A percentile compares a stretch with the other conserved stretches of the same genome.
These are phyloP conservation scores for Regulus satrapa DNA, from an alignment of 2,113 vertebrate genomes.

Conservation along the genomic window DNA sequence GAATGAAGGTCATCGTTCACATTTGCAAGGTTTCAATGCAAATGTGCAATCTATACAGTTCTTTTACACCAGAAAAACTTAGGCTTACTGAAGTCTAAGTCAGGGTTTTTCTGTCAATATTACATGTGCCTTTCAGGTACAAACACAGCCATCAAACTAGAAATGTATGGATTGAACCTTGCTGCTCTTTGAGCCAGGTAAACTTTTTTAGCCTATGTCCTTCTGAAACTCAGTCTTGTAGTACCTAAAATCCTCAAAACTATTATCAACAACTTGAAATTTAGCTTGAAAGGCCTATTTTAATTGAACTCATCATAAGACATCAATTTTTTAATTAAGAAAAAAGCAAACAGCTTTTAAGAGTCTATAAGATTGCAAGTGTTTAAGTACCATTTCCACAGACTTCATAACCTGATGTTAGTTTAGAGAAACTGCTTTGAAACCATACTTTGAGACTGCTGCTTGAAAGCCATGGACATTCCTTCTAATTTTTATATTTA, in stretches of 20 bases:
- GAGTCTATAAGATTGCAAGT: neutral
- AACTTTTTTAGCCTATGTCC: neutral
- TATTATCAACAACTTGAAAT: neutral
- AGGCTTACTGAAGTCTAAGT: neutral
- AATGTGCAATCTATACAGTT: neutral
- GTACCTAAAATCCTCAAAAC: neutral
- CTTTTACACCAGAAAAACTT: neutral
- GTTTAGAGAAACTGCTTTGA: neutral
- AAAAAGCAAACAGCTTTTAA: neutral
- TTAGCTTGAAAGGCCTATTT: neutral
- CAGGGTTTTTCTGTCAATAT: fast-evolving
- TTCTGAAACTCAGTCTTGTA: neutral
- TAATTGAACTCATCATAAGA: neutral
- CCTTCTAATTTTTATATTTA: neutral
- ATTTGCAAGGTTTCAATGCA: neutral
- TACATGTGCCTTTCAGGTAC: neutral
- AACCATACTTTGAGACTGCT: neutral
- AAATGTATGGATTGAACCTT: neutral
- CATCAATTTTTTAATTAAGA: neutral
- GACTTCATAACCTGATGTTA: neutral
- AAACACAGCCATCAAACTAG: neutral
- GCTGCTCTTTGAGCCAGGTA: neutral
- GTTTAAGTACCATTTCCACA: neutral
- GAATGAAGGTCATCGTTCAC: neutral
- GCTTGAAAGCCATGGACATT: neutral